phyloP scores from a whole-genome alignment of 2,113 vertebrate genomes.

The Pampusana beccarii region DNA sequence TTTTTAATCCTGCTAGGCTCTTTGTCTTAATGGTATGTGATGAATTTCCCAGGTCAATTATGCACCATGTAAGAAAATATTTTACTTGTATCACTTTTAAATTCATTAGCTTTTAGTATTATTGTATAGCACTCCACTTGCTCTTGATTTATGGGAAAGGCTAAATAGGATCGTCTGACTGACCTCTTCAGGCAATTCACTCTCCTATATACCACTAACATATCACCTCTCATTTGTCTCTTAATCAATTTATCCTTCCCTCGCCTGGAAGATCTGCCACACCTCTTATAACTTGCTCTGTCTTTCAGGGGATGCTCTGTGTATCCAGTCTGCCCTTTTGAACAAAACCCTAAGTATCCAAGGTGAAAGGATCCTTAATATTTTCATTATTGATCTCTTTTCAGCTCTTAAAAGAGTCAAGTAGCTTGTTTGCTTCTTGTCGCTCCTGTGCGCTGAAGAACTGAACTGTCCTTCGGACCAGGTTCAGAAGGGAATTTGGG shows the following conservation, averaged over 20 bases:
- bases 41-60: conserved; percentile 66
- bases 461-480: background rate
- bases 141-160: conserved; percentile 65
- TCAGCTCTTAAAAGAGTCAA: background rate
- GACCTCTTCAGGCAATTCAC: conserved; percentile 65
- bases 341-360: background rate
- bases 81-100: conserved; percentile 65
- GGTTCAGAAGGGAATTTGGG: background rate
- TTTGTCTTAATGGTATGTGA: conserved; percentile 67
- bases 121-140: conserved; percentile 52
- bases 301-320: background rate
- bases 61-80: conserved; percentile 63
- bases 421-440: background rate
- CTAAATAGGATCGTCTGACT: conserved; percentile 58
- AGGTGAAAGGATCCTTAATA: background rate
- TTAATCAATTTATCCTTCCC: conserved; percentile 59
- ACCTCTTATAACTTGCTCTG: conserved; percentile 25
- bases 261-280: conserved; percentile 1
- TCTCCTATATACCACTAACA: conserved; percentile 61
- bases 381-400: background rate
- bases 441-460: background rate
- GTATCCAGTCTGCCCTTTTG: background rate
- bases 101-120: conserved; percentile 69
- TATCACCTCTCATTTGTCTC: conserved; percentile 64
- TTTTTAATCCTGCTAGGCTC: conserved; percentile 58